A percentile compares a stretch with the other conserved stretches of the same genome.
Conservation (phyloP, 1,140 invertebrate species). For the Trichoplusia ni region DNA sequence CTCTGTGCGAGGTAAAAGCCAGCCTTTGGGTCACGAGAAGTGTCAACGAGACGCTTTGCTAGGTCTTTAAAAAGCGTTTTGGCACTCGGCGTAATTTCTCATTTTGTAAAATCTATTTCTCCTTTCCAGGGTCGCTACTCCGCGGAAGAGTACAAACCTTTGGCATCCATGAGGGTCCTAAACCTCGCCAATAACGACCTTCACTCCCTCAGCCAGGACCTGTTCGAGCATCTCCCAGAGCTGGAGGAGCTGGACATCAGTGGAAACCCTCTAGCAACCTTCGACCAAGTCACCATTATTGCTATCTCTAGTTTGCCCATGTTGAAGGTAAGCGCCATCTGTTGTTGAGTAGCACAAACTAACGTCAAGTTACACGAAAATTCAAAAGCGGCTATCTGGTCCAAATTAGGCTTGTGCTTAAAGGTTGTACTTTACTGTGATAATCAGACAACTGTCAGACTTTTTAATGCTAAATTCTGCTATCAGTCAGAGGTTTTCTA, state of each 20-base stretch:
- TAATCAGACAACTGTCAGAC: too few relatives aligned
- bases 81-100: too few relatives aligned
- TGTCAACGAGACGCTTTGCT: too few relatives aligned
- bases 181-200: constrained; percentile 86
- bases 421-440: too few relatives aligned
- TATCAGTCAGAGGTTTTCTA: too few relatives aligned
- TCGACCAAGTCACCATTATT: constrained; percentile 83
- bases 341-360: constrained; percentile 1
- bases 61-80: too few relatives aligned
- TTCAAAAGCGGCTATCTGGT: too few relatives aligned
- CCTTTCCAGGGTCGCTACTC: constrained; percentile 84
- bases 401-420: too few relatives aligned
- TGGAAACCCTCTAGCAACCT: constrained; percentile 84
- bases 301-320: constrained; percentile 84
- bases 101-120: constrained; percentile 42
- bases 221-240: constrained; percentile 87
- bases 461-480: too few relatives aligned
- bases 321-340: constrained; percentile 82
- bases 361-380: too few relatives aligned
- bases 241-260: constrained; percentile 85
- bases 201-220: constrained; percentile 84
- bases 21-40: too few relatives aligned
- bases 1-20: too few relatives aligned
- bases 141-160: constrained; percentile 82
- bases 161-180: constrained; percentile 83